These are phyloP conservation scores for Pachyramphus minor DNA, from an alignment of 2,113 vertebrate species.

Conservation along the genomic window DNA sequence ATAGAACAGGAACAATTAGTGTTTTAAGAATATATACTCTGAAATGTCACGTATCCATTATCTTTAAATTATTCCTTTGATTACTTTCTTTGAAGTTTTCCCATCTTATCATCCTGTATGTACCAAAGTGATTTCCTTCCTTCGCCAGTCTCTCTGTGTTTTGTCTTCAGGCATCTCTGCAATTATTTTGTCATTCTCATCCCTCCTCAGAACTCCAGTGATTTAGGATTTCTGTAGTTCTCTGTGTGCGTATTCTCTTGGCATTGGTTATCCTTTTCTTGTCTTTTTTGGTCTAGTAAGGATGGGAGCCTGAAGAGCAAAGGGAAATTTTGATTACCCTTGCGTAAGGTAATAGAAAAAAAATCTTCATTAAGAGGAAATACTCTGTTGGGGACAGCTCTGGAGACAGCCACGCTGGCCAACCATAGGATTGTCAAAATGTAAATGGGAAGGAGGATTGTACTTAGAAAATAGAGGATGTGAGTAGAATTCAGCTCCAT, in stretches of 20 bases:
- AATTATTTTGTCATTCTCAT: not conserved
- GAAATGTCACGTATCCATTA: not conserved
- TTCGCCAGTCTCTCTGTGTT: not conserved
- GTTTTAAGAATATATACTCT: not conserved
- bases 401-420: not conserved
- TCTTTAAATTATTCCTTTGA: slow-evolving; percentile 10
- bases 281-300: not conserved
- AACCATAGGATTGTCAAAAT: not conserved
- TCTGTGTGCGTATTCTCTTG: not conserved
- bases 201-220: not conserved
- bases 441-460: not conserved
- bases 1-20: not conserved
- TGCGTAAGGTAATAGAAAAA: not conserved
- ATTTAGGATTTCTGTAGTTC: not conserved
- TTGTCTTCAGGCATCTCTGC: slow-evolving; percentile 12
- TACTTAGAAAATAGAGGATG: not conserved
- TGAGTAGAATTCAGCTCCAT: not conserved
- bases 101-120: not conserved
- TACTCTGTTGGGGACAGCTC: not conserved
- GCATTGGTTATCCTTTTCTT: not conserved
- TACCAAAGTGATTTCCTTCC: not conserved
- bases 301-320: not conserved
- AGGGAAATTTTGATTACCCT: not conserved
- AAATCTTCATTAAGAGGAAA: not conserved
- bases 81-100: slow-evolving; percentile 37